phyloP scores from a whole-genome alignment of 2,888 invertebrate genomes.

The Pasiphila rectangulata region DNA sequence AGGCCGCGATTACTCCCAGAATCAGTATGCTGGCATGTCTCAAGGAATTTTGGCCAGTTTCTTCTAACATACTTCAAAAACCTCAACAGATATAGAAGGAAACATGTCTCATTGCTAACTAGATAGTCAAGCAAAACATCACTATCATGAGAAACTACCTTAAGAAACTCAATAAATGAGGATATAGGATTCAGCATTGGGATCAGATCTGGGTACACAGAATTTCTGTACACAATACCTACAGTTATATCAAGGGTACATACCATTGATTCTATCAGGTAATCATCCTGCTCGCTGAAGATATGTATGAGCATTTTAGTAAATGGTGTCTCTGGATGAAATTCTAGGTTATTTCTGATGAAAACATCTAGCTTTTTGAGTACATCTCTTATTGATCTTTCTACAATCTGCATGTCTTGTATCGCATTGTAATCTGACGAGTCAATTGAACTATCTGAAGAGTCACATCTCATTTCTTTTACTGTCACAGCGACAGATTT shows the following conservation, averaged over 20 bases:
- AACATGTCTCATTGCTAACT: conserved; percentile 95
- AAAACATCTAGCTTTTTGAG: conserved; percentile 90
- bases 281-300: conserved; percentile 95
- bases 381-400: conserved; percentile 91
- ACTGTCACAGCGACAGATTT: conserved; percentile 95
- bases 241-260: conserved; percentile 93
- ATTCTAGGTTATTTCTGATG: conserved; percentile 89
- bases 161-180: conserved; percentile 92
- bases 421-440: conserved; percentile 92
- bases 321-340: conserved; percentile 92
- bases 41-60: conserved; percentile 91
- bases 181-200: conserved; percentile 91
- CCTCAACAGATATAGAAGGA: conserved; percentile 89
- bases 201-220: conserved; percentile 89
- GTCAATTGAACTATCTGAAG: conserved; percentile 91
- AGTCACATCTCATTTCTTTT: conserved; percentile 93
- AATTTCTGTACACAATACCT: conserved; percentile 90
- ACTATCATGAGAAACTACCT: conserved; percentile 90
- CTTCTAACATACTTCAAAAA: conserved; percentile 91
- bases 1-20: conserved; percentile 80
- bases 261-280: conserved; percentile 94
- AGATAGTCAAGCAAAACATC: conserved; percentile 91
- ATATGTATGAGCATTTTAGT: conserved; percentile 93
- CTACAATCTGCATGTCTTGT: conserved; percentile 94
- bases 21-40: conserved; percentile 85